These are phyloP conservation scores for Callospermophilus lateralis DNA, from an alignment of 2,113 vertebrate genomes.

Conservation along the genomic window DNA sequence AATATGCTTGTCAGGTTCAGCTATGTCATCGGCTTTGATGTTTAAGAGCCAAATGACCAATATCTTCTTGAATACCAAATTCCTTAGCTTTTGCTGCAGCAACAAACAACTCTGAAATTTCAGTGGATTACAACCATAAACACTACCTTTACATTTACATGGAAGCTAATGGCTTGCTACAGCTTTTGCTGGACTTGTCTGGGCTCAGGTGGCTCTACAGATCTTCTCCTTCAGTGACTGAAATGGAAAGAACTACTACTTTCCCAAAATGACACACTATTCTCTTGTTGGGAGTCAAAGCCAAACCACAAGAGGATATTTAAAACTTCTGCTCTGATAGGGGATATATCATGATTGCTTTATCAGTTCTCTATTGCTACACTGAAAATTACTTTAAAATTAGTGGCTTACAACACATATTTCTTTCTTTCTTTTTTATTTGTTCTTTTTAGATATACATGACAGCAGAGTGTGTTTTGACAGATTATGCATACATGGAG, in stretches of 20 bases:
- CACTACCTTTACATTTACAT: not conserved
- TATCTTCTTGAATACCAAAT: constrained; percentile 34
- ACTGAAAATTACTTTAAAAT: not conserved
- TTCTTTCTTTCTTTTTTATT: not conserved
- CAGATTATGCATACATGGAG: too few species aligned
- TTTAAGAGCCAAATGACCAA: not conserved
- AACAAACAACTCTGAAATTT: not conserved
- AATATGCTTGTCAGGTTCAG: not conserved
- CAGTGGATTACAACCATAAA: not conserved
- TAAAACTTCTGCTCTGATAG: not conserved
- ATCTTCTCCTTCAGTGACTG: not conserved
- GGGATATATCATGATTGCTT: not conserved
- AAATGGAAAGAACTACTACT: not conserved
- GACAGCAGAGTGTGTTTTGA: too few species aligned
- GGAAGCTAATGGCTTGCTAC: not conserved
- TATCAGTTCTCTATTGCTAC: not conserved
- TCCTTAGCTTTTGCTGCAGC: not conserved
- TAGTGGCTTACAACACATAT: not conserved
- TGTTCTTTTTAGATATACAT: too few species aligned
- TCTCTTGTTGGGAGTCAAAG: not conserved
- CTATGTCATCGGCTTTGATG: not conserved
- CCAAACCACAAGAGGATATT: not conserved
- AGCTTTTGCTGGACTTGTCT: constrained; percentile 16
- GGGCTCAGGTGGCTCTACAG: not conserved
- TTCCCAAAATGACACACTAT: not conserved